Evolutionary conservation across 1,140 invertebrate species (phyloP).

Genomic region (Stenopsyche tienmushanensis): DNA sequence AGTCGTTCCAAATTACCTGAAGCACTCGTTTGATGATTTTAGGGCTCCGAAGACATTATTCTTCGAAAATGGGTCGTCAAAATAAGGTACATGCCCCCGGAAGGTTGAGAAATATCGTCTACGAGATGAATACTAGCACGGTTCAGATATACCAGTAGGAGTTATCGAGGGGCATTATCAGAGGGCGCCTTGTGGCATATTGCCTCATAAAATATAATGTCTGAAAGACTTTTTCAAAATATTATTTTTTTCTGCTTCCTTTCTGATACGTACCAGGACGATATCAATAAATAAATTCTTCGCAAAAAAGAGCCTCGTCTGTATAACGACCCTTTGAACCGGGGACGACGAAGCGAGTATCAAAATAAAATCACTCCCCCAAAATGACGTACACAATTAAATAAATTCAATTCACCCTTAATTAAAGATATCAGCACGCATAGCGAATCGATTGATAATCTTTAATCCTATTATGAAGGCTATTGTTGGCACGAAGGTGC

Average conservation of each 20-base stretch:
- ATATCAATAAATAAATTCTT: not conserved
- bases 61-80: not conserved
- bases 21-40: not conserved
- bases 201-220: conserved; percentile 31
- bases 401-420: too few species aligned
- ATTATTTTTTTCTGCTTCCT: conserved; percentile 26
- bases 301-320: not conserved
- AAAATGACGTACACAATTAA: too few species aligned
- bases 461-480: too few species aligned
- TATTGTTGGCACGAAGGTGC: too few species aligned
- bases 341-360: too few species aligned
- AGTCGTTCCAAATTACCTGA: conserved; percentile 1
- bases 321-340: too few species aligned
- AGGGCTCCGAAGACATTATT: not conserved
- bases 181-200: conserved; percentile 28
- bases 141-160: conserved; percentile 17
- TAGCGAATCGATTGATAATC: too few species aligned
- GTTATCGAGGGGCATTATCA: conserved; percentile 29
- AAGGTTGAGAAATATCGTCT: conserved; percentile 1
- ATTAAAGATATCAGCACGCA: too few species aligned
- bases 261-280: not conserved
- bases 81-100: not conserved
- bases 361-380: too few species aligned
- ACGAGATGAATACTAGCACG: conserved; percentile 12
- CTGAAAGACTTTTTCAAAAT: conserved; percentile 19